phyloP scores from a whole-genome alignment of 2,113 vertebrate genomes.

The Gadus chalcogrammus region DNA sequence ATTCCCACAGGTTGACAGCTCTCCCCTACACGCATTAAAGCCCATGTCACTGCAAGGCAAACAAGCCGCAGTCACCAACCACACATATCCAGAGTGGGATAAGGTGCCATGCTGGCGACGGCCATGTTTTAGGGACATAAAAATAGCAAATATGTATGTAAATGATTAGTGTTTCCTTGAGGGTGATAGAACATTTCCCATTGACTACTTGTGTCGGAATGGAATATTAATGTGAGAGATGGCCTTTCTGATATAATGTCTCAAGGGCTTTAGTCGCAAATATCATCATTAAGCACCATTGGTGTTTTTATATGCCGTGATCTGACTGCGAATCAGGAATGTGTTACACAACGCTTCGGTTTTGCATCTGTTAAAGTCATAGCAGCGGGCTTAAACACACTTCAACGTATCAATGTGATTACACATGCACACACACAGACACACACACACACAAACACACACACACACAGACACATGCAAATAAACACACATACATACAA shows the following conservation, averaged over 20 bases:
- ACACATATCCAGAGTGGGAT: slow-evolving; percentile 16
- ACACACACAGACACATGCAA: neutral
- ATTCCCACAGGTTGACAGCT: too few relatives aligned
- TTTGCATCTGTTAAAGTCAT: slow-evolving; percentile 14
- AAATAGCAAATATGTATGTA: slow-evolving; percentile 52
- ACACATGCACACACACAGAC: neutral
- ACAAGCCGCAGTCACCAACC: slow-evolving; percentile 24
- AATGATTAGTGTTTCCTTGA: slow-evolving; percentile 51
- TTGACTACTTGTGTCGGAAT: slow-evolving; percentile 26
- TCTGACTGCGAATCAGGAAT: slow-evolving; percentile 7
- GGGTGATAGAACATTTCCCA: slow-evolving; percentile 39
- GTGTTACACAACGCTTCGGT: neutral
- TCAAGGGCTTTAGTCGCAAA: slow-evolving; percentile 34
- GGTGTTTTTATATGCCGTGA: slow-evolving; percentile 16
- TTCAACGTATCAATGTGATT: neutral
- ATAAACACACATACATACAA: neutral
- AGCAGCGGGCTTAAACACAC: neutral
- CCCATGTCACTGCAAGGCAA: neutral
- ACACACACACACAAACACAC: neutral
- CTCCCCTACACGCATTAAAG: too few relatives aligned
- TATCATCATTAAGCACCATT: slow-evolving; percentile 41
- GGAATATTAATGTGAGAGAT: slow-evolving; percentile 61
- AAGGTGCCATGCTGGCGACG: slow-evolving; percentile 12
- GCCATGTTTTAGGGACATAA: slow-evolving; percentile 41
- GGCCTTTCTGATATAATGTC: slow-evolving; percentile 47